These are phyloP conservation scores for Chanos chanos DNA, from an alignment of 2,797 vertebrate species.

Conservation along the genomic window DNA sequence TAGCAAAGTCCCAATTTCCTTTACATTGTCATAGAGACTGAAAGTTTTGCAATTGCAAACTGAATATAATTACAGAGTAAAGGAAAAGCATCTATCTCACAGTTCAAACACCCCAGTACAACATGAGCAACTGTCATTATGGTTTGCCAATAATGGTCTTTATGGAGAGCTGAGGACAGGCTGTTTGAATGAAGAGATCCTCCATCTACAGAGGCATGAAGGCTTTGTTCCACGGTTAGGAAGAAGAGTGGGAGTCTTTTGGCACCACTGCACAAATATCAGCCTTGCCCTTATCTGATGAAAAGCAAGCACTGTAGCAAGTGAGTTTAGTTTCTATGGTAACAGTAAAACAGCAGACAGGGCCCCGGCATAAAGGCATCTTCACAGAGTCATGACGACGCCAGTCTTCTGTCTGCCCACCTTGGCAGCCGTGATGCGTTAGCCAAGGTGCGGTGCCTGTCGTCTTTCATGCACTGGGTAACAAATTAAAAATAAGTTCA, in stretches of 20 bases:
- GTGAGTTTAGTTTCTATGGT: slow-evolving; percentile 63
- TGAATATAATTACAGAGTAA: no score
- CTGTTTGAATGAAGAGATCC: not conserved
- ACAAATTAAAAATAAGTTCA: not conserved
- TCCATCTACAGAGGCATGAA: not conserved
- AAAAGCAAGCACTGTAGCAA: slow-evolving; percentile 45
- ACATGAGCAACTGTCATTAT: slow-evolving; percentile 3
- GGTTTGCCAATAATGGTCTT: slow-evolving; percentile 3
- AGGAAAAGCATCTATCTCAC: not conserved
- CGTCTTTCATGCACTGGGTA: not conserved
- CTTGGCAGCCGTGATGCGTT: no score
- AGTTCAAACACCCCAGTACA: slow-evolving; percentile 1
- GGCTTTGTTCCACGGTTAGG: slow-evolving; percentile 38
- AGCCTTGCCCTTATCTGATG: slow-evolving; percentile 44
- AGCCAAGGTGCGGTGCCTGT: not conserved
- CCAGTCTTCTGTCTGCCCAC: not conserved
- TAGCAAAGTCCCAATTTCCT: no score
- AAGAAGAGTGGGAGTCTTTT: slow-evolving; percentile 53
- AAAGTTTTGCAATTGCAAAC: no score
- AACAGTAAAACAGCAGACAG: slow-evolving; percentile 62
- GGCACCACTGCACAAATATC: slow-evolving; percentile 58
- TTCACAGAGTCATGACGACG: slow-evolving; percentile 58
- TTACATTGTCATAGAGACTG: no score
- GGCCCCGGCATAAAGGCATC: slow-evolving; percentile 64
- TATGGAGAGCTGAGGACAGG: not conserved